phyloP scores from a whole-genome alignment of 53 echinoderm and acorn worm genomes.

The Luidia sarsii region DNA sequence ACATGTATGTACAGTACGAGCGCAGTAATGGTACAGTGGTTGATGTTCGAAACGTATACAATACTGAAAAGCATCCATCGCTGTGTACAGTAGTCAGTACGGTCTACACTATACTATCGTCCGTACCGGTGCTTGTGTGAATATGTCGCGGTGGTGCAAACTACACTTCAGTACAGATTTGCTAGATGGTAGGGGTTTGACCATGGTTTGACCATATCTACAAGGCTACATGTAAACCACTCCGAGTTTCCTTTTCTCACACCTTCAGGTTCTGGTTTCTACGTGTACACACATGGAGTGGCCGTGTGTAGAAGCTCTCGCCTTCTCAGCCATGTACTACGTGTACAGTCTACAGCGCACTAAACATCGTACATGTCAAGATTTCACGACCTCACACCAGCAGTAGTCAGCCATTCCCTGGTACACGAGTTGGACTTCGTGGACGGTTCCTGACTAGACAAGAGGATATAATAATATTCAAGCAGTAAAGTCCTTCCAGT shows the following conservation, averaged over 20 bases:
- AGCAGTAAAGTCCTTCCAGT: neutral
- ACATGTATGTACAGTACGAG: neutral
- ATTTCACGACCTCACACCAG: no score
- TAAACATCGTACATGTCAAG: no score
- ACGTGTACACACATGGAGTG: slow-evolving; percentile 1
- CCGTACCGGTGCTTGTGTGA: slow-evolving; percentile 7
- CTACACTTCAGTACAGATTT: neutral
- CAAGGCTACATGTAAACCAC: slow-evolving; percentile 17
- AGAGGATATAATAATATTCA: slow-evolving; percentile 22
- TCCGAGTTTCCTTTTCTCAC: slow-evolving; percentile 17
- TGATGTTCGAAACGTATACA: neutral
- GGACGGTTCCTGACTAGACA: slow-evolving; percentile 4
- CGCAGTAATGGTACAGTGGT: neutral
- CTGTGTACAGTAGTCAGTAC: neutral
- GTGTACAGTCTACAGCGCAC: no score
- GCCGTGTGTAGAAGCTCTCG: neutral
- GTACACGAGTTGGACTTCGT: neutral
- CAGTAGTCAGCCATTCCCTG: neutral
- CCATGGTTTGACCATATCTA: no score
- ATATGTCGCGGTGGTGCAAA: neutral
- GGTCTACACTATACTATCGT: neutral
- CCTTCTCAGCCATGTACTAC: no score
- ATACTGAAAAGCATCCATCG: neutral
- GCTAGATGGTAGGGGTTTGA: slow-evolving; percentile 8
- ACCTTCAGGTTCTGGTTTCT: slow-evolving; percentile 28